A percentile compares a stretch with the other conserved stretches of the same genome.
Conservation (phyloP, 2,888 invertebrate genomes). For the Acrobasis suavella region DNA sequence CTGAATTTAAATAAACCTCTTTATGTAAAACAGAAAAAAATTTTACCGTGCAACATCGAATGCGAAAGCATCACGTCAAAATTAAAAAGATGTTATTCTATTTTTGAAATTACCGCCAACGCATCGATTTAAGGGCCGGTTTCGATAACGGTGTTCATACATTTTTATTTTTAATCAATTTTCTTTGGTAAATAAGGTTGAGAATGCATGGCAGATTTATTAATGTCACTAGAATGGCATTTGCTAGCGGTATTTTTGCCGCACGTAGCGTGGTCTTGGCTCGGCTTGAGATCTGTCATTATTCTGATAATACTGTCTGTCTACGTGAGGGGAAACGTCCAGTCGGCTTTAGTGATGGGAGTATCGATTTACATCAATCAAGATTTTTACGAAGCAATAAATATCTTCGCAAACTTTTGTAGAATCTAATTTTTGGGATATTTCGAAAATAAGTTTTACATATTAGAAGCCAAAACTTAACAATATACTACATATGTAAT, state of each 20-base stretch:
- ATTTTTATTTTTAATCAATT: constrained; percentile 9
- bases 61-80: background rate
- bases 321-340: constrained; percentile 67
- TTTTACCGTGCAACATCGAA: background rate
- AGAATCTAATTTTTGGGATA: no score
- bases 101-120: constrained; percentile 17
- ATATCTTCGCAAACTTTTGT: background rate
- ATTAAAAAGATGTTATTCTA: background rate
- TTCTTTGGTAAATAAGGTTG: constrained; percentile 21
- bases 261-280: constrained; percentile 66
- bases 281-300: constrained; percentile 76
- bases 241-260: constrained; percentile 66
- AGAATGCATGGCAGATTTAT: constrained; percentile 33
- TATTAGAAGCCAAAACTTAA: no score
- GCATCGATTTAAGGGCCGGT: constrained; percentile 10
- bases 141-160: background rate
- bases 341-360: constrained; percentile 51
- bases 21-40: background rate
- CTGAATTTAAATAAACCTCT: background rate
- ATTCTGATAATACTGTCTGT: constrained; percentile 77
- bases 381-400: background rate
- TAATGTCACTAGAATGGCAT: constrained; percentile 42
- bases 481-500: no score
- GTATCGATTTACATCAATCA: constrained; percentile 35
- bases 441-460: no score